Base-by-base conservation (phyloP, 2,888 invertebrate genomes). In the Orthosia incerta region DNA sequence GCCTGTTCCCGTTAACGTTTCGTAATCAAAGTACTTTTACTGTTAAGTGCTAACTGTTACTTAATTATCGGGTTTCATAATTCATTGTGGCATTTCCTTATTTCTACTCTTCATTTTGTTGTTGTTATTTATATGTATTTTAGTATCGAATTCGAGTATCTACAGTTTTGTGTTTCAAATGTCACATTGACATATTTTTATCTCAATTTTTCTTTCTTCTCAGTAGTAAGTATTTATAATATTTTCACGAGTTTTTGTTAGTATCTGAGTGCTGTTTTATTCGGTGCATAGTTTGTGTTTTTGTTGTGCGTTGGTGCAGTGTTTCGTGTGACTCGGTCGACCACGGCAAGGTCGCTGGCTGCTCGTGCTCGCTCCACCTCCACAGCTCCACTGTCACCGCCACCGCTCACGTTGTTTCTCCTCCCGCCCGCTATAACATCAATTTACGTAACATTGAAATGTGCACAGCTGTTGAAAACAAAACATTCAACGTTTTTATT, bases 271-370 rank as follows among this genome's bases (percentile, higher is more conserved):
- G n/a, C 4, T n/a, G 61, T 59, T 70, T 57, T 48, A 59, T 67
- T 65, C 23, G 16, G 48, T 64, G 46, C 56, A 78, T 46, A 71
- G 26, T 66, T 71, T 20, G 56, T 63, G 68, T 81, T 80, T 73
- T 67, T 80, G 57, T 67, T 51, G 26, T 31, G 63, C 26, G 53
- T 23, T 60, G 12, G 48, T 70, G 68, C 46, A 59, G 39, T 71
- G 71, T 71, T 75, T 79, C 81, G 78, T 83, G 86, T 76, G 80
- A 76, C 83, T 85, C 86, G 87, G 71, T 76, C 89, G 89, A 89
- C 88, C 89, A 84, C 76, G 87, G 84, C 92, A 92, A 93, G 93
- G 92, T 88, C 91, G 90, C 79, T 80, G 78, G 90, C 79, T 80
- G 78, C 80, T 88, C 91, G 89, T 13, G 65, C 76, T 81, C 79